phyloP scores from a whole-genome alignment of 2,797 vertebrate species.

The Eremophila alpestris region DNA sequence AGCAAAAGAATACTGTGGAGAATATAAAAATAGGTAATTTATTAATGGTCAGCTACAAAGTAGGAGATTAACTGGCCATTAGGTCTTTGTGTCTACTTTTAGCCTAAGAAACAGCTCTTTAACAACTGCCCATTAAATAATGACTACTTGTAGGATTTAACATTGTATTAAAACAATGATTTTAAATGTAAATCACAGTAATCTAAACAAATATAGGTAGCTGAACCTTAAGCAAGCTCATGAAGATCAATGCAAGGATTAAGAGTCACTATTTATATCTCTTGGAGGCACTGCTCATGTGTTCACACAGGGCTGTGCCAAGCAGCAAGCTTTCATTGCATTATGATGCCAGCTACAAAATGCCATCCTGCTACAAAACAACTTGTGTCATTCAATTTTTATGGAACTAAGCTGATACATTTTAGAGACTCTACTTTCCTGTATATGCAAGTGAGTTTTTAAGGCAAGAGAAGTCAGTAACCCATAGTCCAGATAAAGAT shows the following conservation, averaged over 20 bases:
- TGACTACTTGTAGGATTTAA: not conserved
- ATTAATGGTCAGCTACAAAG: not conserved
- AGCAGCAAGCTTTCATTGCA: conserved; percentile 35
- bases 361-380: conserved; percentile 38
- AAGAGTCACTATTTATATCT: conserved; percentile 55
- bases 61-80: not conserved
- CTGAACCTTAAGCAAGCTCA: conserved; percentile 41
- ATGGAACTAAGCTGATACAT: not conserved
- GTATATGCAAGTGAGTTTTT: not conserved
- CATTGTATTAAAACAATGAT: not conserved
- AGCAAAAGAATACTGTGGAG: not conserved
- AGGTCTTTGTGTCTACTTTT: not conserved
- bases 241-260: conserved; percentile 61
- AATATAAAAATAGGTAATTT: not conserved
- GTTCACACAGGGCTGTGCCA: conserved; percentile 37
- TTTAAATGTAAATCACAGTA: not conserved
- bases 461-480: not conserved
- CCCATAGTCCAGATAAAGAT: not conserved
- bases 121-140: not conserved
- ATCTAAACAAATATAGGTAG: conserved; percentile 20
- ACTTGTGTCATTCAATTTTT: conserved; percentile 14
- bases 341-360: conserved; percentile 50
- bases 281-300: conserved; percentile 56
- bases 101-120: not conserved
- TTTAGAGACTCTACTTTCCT: not conserved